Percentiles rank a stretch among this genome's conserved stretches.
These are phyloP conservation scores for Morone saxatilis DNA, from an alignment of 2,113 vertebrate species.

Conservation along the genomic window DNA sequence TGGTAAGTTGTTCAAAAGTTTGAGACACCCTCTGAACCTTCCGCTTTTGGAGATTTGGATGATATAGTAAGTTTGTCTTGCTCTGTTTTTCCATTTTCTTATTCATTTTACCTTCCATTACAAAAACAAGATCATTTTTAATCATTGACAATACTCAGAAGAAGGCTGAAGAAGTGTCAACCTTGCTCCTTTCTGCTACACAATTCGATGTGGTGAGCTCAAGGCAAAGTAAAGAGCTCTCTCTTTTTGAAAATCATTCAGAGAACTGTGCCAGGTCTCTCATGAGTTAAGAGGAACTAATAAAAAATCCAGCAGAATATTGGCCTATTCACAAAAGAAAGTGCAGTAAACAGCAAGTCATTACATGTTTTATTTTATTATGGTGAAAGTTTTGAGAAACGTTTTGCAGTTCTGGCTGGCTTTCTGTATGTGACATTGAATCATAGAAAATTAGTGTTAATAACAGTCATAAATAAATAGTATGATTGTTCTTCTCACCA, in stretches of 20 bases:
- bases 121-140: not conserved
- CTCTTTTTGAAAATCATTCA: slow-evolving; percentile 18
- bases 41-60: not conserved
- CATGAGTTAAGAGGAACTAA: not conserved
- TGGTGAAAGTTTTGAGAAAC: not conserved
- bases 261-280: not conserved
- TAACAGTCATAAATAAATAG: not conserved
- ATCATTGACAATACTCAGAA: not conserved
- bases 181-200: slow-evolving; percentile 12
- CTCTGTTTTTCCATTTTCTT: not conserved
- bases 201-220: slow-evolving; percentile 1
- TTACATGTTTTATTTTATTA: not conserved
- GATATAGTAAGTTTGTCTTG: not conserved
- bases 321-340: not conserved
- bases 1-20: slow-evolving; percentile 4
- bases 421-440: not conserved
- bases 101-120: slow-evolving; percentile 9
- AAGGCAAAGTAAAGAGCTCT: not conserved
- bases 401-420: not conserved
- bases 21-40: not conserved
- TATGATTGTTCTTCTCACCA: not conserved
- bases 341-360: not conserved
- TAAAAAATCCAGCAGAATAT: slow-evolving; percentile 2
- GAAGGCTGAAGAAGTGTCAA: slow-evolving; percentile 10
- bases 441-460: not conserved